Base-by-base conservation (phyloP, 2,888 invertebrate genomes). In the Scrobipalpa atriplicella region DNA sequence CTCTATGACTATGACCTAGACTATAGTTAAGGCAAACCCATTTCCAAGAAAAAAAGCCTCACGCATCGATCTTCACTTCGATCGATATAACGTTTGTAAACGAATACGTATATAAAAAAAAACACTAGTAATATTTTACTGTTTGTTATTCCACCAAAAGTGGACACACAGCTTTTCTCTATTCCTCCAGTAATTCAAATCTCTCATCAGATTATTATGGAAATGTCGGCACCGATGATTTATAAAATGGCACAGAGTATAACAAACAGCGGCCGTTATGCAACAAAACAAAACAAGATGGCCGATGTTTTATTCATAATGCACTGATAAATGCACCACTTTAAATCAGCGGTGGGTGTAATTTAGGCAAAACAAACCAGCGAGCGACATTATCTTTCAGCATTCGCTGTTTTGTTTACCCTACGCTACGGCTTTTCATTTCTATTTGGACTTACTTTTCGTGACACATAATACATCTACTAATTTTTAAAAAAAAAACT, bases 241-340 rank as follows among this genome's bases (percentile, higher is more conserved):
- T 73, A 78, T 73, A 75, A 77, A 78, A 75, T 74, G 68, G 71
- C 72, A 72, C 65, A 68, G 72, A 72, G 63, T 67, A 67, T 61
- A 66, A 70, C 68, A 72, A 71, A 69, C 68, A 71, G 67, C 67
- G 70, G 71, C 73, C 70, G 76, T 78, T 79, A 75, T 70, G 72
- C 73, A 79, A 79, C 67, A 66, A 67, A 79, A 79, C 67, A 66
- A 67, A 78, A 78, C 67, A 67, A 67, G 43, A 62, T 62, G 66
- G 66, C 63, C 62, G 68, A 77, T 78, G 75, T 75, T 75, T 78
- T 77, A 78, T 78, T 77, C 75, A 78, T 72, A 68, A 21, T 56
- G 41, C 41, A 64, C 68, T 65, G 69, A 69, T 70, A 73, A 74
- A 70, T 68, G 72, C n/a, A 61, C 60, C 64, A 64, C 64, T 64